These are phyloP conservation scores for Temnothorax ravouxi DNA, from an alignment of 2,888 invertebrate genomes.

Conservation along the genomic window DNA sequence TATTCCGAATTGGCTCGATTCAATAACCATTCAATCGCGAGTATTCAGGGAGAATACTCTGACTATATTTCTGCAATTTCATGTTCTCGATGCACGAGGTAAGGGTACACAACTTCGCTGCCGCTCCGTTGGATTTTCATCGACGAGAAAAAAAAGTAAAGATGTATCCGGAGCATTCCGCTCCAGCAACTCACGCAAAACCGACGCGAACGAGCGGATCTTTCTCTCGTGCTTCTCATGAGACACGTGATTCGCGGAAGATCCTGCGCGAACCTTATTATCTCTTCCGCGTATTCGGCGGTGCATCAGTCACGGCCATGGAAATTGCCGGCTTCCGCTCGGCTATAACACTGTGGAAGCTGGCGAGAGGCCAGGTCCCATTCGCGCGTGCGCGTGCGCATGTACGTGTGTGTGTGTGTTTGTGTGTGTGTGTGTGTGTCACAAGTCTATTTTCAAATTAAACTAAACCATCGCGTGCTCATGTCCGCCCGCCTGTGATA, in stretches of 20 bases:
- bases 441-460: constrained; percentile 66
- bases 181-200: constrained; percentile 39
- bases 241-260: constrained; percentile 37
- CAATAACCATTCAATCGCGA: constrained; percentile 7
- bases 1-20: not conserved
- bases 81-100: not conserved
- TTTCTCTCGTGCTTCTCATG: constrained; percentile 17
- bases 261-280: constrained; percentile 47
- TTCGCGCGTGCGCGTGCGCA: constrained; percentile 1
- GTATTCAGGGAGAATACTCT: not conserved
- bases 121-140: constrained; percentile 32
- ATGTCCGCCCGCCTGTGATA: constrained; percentile 41
- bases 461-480: constrained; percentile 53
- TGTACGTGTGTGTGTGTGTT: not conserved
- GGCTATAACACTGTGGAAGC: constrained; percentile 54
- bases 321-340: constrained; percentile 63
- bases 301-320: constrained; percentile 58
- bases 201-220: constrained; percentile 19
- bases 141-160: not conserved
- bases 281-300: constrained; percentile 50
- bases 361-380: constrained; percentile 59
- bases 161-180: not conserved
- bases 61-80: not conserved
- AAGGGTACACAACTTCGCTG: not conserved
- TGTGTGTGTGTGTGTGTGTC: constrained; percentile 20